Conservation (phyloP, 2,888 invertebrate genomes). For the Athetis lepigone region DNA sequence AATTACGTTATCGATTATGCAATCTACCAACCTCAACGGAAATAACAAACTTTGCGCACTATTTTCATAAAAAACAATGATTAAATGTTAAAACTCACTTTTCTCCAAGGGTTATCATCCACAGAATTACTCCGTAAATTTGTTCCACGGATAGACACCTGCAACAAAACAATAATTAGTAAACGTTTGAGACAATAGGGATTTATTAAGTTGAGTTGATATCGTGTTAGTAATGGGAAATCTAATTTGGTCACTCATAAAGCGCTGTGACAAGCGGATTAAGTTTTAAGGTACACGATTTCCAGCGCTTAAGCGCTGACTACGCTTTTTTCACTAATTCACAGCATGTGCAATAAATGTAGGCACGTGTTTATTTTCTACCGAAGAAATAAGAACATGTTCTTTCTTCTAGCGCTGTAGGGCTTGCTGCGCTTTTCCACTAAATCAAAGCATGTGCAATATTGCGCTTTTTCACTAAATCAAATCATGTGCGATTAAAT, state of each 20-base stretch:
- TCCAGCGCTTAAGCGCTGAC: too few species aligned
- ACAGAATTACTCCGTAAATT: neutral
- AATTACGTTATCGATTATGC: too few species aligned
- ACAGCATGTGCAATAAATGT: too few species aligned
- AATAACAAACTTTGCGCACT: too few species aligned
- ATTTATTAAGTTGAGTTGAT: conserved; percentile 11
- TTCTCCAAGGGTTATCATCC: neutral
- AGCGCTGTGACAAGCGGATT: conserved; percentile 16
- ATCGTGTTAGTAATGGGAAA: conserved; percentile 27
- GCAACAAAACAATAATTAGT: conserved; percentile 33
- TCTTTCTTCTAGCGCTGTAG: too few species aligned
- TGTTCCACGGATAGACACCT: neutral
- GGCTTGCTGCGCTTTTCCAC: neutral
- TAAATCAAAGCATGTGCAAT: conserved; percentile 11
- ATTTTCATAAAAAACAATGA: too few species aligned
- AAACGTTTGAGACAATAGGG: neutral
- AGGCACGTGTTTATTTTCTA: too few species aligned
- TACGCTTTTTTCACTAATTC: too few species aligned
- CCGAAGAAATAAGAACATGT: too few species aligned
- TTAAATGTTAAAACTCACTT: conserved; percentile 1
- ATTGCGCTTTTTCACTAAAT: neutral
- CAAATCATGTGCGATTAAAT: conserved; percentile 15
- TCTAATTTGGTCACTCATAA: conserved; percentile 8
- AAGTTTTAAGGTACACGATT: too few species aligned
- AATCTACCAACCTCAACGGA: too few species aligned